Evolutionary conservation across 2,113 vertebrate species (phyloP).

Genomic region (Microtus oregoni): DNA sequence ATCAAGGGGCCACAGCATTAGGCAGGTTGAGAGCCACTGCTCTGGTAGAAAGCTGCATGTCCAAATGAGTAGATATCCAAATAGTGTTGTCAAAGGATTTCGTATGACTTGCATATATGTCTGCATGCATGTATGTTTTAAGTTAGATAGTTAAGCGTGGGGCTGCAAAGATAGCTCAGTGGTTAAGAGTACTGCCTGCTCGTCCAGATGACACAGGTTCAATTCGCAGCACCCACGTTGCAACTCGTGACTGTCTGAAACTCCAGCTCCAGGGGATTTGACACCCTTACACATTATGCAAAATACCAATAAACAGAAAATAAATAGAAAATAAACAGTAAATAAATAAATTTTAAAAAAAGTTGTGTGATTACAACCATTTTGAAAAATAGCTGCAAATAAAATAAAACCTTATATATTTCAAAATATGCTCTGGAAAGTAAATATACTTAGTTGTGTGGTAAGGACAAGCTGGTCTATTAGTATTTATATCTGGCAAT

Average conservation of each 20-base stretch:
- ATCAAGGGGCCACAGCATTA: neutral
- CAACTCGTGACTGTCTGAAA: no score
- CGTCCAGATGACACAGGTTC: no score
- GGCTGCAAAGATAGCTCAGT: no score
- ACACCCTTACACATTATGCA: no score
- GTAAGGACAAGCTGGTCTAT: neutral
- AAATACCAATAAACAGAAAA: no score
- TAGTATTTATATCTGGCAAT: neutral
- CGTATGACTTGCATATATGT: neutral
- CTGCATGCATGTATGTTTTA: neutral
- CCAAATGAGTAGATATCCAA: neutral
- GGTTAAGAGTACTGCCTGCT: no score
- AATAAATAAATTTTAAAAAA: no score
- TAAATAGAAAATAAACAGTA: no score
- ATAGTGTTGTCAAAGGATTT: neutral
- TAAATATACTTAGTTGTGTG: neutral
- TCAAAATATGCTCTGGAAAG: neutral
- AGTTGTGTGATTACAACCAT: neutral
- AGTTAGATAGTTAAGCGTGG: constrained; percentile 8
- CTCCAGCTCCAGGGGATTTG: no score
- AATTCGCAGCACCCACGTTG: no score
- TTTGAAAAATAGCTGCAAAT: constrained; percentile 4
- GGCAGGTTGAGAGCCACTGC: neutral
- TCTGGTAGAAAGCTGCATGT: neutral
- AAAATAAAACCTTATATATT: neutral